phyloP scores from a whole-genome alignment of 53 echinoderm and acorn worm genomes.

The Echinometra lucunter region DNA sequence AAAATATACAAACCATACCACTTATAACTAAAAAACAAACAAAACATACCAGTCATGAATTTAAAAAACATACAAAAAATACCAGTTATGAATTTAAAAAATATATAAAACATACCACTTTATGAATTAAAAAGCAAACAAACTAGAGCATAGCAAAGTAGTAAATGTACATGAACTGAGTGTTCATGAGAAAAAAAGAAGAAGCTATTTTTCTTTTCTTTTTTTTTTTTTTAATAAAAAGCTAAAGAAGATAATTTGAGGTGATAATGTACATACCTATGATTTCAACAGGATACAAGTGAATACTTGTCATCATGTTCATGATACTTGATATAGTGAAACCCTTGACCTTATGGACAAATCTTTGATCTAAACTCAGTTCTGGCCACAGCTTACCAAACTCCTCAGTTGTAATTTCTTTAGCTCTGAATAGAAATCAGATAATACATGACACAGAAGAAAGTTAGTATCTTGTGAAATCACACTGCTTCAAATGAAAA shows the following conservation, averaged over 20 bases:
- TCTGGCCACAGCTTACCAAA: constrained; percentile 66
- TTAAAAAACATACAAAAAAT: no score
- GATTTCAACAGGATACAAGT: constrained; percentile 59
- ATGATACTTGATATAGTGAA: constrained; percentile 9
- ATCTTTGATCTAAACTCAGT: constrained; percentile 60
- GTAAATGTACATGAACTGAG: no score
- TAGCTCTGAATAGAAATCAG: constrained; percentile 38
- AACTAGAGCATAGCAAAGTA: no score
- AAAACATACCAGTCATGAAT: no score
- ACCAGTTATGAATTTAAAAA: no score
- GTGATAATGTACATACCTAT: constrained; percentile 58
- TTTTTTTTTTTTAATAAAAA: no score
- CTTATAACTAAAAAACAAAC: no score
- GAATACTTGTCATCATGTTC: constrained; percentile 33
- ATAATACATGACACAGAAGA: background rate
- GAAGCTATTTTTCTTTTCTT: no score
- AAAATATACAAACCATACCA: background rate
- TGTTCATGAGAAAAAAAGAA: no score
- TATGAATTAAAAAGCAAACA: no score
- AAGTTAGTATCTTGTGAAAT: background rate
- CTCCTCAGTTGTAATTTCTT: constrained; percentile 53
- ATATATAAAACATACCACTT: no score
- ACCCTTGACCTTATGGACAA: constrained; percentile 38
- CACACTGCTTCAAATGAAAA: no score
- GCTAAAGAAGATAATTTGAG: background rate